Evolutionary conservation across 2,113 vertebrate genomes (phyloP).

Genomic region (Tapirus terrestris): DNA sequence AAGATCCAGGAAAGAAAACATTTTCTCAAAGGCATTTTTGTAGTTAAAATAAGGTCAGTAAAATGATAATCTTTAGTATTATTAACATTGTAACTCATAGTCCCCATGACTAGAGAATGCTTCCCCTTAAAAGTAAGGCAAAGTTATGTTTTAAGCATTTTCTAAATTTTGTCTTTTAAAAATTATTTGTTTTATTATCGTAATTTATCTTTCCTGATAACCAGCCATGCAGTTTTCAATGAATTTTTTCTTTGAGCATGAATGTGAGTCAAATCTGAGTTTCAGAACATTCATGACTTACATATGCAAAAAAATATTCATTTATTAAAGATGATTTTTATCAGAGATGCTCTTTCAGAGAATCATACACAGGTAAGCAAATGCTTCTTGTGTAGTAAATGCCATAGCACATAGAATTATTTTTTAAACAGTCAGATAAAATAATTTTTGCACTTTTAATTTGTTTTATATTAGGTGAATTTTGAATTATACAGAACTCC

Average conservation of each 20-base stretch:
- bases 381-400: background rate
- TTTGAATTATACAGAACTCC: background rate
- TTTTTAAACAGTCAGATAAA: background rate
- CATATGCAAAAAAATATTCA: background rate
- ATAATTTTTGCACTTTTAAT: background rate
- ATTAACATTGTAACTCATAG: constrained; percentile 70
- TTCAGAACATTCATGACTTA: background rate
- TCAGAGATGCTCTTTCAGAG: background rate
- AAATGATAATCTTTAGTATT: constrained; percentile 74
- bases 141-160: background rate
- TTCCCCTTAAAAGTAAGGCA: constrained; percentile 21
- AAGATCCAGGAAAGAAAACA: constrained; percentile 64
- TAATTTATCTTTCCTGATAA: background rate
- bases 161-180: background rate
- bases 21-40: constrained; percentile 73
- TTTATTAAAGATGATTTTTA: background rate
- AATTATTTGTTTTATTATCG: background rate
- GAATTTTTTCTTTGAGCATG: background rate
- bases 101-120: constrained; percentile 25
- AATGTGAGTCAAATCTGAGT: background rate
- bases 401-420: background rate
- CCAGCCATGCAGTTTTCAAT: background rate
- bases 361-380: background rate
- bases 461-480: background rate
- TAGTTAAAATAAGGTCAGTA: constrained; percentile 69